A percentile compares a stretch with the other conserved stretches of the same genome.
Conservation (phyloP, 2,113 vertebrate genomes). For the Callopanchax toddi region DNA sequence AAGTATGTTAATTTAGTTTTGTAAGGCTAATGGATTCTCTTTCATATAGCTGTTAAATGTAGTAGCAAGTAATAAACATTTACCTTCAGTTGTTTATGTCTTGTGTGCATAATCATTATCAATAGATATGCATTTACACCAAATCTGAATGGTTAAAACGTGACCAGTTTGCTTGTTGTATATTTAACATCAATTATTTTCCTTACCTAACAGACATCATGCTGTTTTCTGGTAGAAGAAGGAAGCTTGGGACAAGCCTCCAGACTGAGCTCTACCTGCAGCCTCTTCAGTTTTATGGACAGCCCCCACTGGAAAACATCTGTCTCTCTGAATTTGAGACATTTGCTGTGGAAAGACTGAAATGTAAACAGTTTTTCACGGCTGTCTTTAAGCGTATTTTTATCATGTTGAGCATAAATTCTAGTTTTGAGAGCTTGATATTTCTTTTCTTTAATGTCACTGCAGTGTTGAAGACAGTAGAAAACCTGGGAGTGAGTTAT, state of each 20-base stretch:
- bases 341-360: slow-evolving; percentile 91
- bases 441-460: slow-evolving; percentile 12
- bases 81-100: too few species aligned
- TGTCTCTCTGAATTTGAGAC: slow-evolving; percentile 90
- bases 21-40: too few species aligned
- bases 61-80: too few species aligned
- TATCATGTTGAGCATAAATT: background rate
- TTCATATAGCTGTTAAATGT: too few species aligned
- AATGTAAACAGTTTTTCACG: slow-evolving; percentile 81
- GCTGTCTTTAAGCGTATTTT: too few species aligned
- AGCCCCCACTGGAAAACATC: slow-evolving; percentile 89
- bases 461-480: slow-evolving; percentile 90
- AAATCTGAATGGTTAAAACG: background rate
- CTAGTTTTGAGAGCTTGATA: background rate
- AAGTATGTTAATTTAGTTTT: too few species aligned
- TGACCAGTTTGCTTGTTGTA: too few species aligned
- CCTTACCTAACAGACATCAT: slow-evolving; percentile 57
- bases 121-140: background rate
- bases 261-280: slow-evolving; percentile 83
- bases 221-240: slow-evolving; percentile 62
- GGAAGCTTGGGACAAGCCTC: slow-evolving; percentile 54
- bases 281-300: slow-evolving; percentile 89
- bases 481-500: slow-evolving; percentile 89
- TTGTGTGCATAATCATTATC: background rate
- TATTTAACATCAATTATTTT: background rate